Evolutionary conservation across 2,797 vertebrate species (phyloP).

Genomic region (Gorsachius magnificus): DNA sequence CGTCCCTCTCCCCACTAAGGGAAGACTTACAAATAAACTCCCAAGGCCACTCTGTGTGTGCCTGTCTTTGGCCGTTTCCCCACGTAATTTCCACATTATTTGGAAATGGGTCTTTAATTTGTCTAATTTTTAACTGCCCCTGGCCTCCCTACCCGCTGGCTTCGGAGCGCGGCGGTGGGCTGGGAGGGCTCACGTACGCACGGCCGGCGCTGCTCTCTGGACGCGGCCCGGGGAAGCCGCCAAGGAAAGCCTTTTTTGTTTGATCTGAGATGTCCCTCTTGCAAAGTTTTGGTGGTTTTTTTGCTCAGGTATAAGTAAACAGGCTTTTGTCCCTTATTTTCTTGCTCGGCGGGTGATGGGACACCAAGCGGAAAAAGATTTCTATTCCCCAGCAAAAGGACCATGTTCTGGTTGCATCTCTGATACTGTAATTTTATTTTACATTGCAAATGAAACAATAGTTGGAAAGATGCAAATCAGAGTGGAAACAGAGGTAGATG

Average conservation of each 20-base stretch:
- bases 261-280: neutral
- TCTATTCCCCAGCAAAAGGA: neutral
- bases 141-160: neutral
- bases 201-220: neutral
- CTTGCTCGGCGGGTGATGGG: neutral
- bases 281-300: neutral
- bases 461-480: slow-evolving; percentile 52
- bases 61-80: neutral
- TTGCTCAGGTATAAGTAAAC: neutral
- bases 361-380: neutral
- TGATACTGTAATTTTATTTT: neutral
- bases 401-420: neutral
- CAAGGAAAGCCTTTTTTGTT: neutral
- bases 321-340: neutral
- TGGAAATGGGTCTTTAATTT: neutral
- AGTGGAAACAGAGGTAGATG: neutral
- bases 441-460: slow-evolving; percentile 45
- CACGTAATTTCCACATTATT: neutral
- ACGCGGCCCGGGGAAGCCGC: accelerated
- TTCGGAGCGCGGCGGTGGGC: neutral
- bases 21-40: neutral
- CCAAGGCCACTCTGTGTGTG: neutral
- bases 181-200: neutral
- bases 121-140: slow-evolving; percentile 49
- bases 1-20: neutral